Base-by-base conservation (phyloP, 2,888 invertebrate species). In the Hemistola chrysoprasaria region DNA sequence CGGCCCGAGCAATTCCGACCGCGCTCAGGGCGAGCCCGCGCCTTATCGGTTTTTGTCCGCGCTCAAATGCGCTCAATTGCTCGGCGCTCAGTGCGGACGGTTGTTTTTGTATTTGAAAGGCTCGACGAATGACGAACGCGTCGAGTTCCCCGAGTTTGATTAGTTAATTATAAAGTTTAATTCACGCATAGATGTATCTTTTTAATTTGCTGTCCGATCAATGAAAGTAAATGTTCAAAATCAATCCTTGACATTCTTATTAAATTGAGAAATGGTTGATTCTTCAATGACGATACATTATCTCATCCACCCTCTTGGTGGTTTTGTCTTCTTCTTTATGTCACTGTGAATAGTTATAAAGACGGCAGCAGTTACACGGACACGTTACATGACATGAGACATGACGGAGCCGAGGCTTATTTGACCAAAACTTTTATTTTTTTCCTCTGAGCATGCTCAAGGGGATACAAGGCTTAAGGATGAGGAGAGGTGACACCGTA, bases 351-450 rank as follows among this genome's bases (percentile, higher is more conserved):
- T 41, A 31, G 36, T 41, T 41, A 36, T 36, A 36, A 36, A 36
- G 41, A 31, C 40, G 8, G 40, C 40, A 41, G 33, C 33, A 37
- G 36, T 28, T 37, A 37, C 37, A 42, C 32, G 35, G 41, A 36
- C 35, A 41, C 41, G 27, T 36, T 26, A 41, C n/a, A n/a, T n/a
- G n/a, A n/a, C n/a, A n/a, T n/a, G n/a, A 42, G 29, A 33, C 32
- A 33, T 41, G 40, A 35, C 35, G 35, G 31, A 41, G 41, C 41
- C 35, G 35, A 40, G 40, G 40, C 40, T 40, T 29, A 29, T 34
- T 40, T 34, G 40, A 34, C 34, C 40, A 40, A 34, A 40, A 34
- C 40, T 21, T 40, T 40, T 24, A 40, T 40, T 40, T 40, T 34
- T 34, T 40, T 40, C 34, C 34, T 29, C 39, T 32, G 23, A 33